Base-by-base conservation (phyloP, 1,140 invertebrate species). In the Octopus sinensis region DNA sequence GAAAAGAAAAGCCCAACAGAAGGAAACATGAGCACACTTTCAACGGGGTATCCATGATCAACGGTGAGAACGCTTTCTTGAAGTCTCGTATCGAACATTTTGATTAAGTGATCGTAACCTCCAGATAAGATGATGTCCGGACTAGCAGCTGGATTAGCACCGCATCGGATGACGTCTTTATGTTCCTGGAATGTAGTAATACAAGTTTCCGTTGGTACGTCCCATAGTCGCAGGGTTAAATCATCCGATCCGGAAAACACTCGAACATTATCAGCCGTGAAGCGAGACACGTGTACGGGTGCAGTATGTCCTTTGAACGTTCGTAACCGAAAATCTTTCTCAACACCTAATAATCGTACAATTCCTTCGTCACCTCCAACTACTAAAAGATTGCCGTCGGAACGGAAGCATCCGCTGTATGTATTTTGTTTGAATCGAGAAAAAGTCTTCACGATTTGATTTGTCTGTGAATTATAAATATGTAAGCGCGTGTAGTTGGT, bases 191-290 rank as follows among this genome's bases (percentile, higher is more conserved):
- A 96, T 30, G 90, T 93, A 54, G 86, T 92, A 85, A 87, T 94
- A 85, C 92, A 93, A 91, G 84, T 94, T 93, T 97, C 96, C 86
- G 93, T 95, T 6, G 95, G 92, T 87, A 99, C 95, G 88, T 99
- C 97, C 96, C 96, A 98, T 10, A 98, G 84, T 83, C 92, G 92
- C 7, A 96, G 93, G n/a, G 94, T 93, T 90, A 96, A 97, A 89
- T 99, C 97, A 92, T 99, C 97, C 7, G 96, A 96, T 89, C 96
- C 98, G 86, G 96, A 97, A 6, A 95, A 92, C 54, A 99, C 92
- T 81, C 95, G 94, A 54, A 94, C 90, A 86, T 95, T 94, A 88
- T 95, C 94, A 54, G 93, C 91, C 17, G 96, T 93, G 86, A 98
- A 99, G 87, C 93, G 94, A 83, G 94, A 94, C 68, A 96, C 92